Base-by-base conservation (phyloP, 2,888 invertebrate genomes). In the Allacma fusca region DNA sequence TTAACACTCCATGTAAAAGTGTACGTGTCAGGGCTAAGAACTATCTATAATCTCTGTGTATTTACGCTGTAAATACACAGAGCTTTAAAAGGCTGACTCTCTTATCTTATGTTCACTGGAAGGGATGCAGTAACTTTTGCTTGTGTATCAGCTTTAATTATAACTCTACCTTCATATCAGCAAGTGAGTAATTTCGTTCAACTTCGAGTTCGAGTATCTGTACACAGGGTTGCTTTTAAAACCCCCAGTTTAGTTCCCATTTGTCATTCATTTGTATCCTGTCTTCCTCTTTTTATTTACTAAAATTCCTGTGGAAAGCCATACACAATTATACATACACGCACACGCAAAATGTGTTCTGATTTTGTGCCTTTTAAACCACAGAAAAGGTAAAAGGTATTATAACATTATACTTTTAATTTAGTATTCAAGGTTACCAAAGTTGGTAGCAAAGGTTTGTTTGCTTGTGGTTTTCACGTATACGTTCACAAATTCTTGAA, bases 111-210 rank as follows among this genome's bases (percentile, higher is more conserved):
- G 7, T 16, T 50, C n/a, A 50, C 19, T 5, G 50, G 50, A 50
- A 50, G 19, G n/a, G 50, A n/a, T 50, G 19, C 16, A 19, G 50
- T 50, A 16, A 34, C 34, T 34, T 50, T 2, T 12, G n/a, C 50
- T 13, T 50, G 4, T 50, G n/a, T 50, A 50, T 50, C 50, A 50
- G 50, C 50, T 50, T 50, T 50, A 50, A 50, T 50, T 50, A 12
- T 50, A 50, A 16, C 50, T 50, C 19, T 34, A 34, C 50, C 50
- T 50, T 16, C 19, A 50, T 50, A 50, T 50, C 50, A 12, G 2
- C 16, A 50, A 9, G 50, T 50, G 50, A 50, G 50, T 50, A 5
- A 50, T 40, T 13, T 40, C 40, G 13, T 13, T 40, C 13, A 5
- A 5, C 40, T 13, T 9, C 40, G 13, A 40, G 13, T 9, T 40